Percentiles rank a stretch among this genome's conserved stretches.
phyloP scores from a whole-genome alignment of 2,797 vertebrate genomes.

The Discoglossus pictus region DNA sequence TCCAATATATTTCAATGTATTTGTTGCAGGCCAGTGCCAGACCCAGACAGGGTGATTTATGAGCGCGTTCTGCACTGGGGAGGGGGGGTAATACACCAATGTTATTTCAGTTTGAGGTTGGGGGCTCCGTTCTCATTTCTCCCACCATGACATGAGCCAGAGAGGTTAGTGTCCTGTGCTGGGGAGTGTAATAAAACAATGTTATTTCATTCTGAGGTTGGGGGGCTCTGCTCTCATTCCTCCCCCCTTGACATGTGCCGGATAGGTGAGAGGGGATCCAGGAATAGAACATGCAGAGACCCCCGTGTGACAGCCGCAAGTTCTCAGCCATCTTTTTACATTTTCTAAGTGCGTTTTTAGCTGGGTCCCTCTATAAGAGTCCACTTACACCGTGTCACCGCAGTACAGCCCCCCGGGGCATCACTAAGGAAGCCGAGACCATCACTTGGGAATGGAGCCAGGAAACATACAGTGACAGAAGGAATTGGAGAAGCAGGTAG shows the following conservation, averaged over 20 bases:
- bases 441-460: not conserved
- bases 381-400: constrained; percentile 3
- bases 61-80: constrained; percentile 26
- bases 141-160: constrained; percentile 36
- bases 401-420: not conserved
- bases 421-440: not conserved
- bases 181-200: constrained; percentile 13
- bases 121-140: constrained; percentile 25
- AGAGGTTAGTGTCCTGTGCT: too few species aligned
- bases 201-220: constrained; percentile 41
- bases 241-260: constrained; percentile 38
- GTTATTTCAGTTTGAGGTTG: constrained; percentile 40
- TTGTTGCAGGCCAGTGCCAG: constrained; percentile 31
- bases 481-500: too few species aligned
- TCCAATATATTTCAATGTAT: constrained; percentile 45
- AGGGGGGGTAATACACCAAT: constrained; percentile 19
- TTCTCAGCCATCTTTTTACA: not conserved
- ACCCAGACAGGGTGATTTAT: constrained; percentile 43
- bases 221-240: constrained; percentile 24
- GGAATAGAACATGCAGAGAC: constrained; percentile 24
- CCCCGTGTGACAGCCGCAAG: not conserved
- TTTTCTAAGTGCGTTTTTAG: not conserved
- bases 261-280: constrained; percentile 21
- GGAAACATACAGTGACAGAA: too few species aligned
- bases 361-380: not conserved